These are phyloP conservation scores for Brachyalestes nurse DNA, from an alignment of 2,797 vertebrate species.

Conservation along the genomic window DNA sequence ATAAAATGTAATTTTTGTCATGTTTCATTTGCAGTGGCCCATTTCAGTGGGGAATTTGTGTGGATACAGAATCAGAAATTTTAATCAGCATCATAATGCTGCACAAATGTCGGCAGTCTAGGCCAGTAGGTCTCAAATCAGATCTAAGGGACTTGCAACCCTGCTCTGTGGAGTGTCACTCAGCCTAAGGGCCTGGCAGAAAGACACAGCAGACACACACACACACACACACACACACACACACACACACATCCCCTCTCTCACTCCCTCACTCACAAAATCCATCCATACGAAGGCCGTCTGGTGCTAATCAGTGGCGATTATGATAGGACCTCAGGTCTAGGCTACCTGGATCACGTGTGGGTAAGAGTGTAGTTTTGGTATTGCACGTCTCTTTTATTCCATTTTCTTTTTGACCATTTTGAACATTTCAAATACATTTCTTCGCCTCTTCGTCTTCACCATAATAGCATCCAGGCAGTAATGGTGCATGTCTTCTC, in stretches of 20 bases:
- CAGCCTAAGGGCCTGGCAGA: too few relatives aligned
- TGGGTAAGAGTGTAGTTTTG: not conserved
- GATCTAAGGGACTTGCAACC: too few relatives aligned
- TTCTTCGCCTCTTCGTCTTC: not conserved
- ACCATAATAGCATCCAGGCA: not conserved
- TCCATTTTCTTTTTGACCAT: not conserved
- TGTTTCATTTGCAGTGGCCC: too few relatives aligned
- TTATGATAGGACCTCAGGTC: slow-evolving; percentile 62
- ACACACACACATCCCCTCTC: slow-evolving; percentile 13
- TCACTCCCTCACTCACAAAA: slow-evolving; percentile 19
- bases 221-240: slow-evolving; percentile 28
- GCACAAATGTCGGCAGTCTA: not conserved
- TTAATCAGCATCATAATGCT: not conserved
- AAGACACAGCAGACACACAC: too few relatives aligned
- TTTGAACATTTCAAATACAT: not conserved
- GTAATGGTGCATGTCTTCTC: not conserved
- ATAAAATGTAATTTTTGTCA: too few relatives aligned
- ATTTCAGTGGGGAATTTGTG: not conserved
- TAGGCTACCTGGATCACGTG: not conserved
- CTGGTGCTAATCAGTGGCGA: slow-evolving; percentile 76
- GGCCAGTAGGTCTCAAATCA: too few relatives aligned
- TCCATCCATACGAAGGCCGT: slow-evolving; percentile 39
- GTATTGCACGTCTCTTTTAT: not conserved
- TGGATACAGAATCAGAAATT: not conserved
- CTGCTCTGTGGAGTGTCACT: too few relatives aligned